Evolutionary conservation across 2,113 vertebrate genomes (phyloP), one percentile per base, ranked within the genome.

Genomic region (Geothlypis trichas): DNA sequence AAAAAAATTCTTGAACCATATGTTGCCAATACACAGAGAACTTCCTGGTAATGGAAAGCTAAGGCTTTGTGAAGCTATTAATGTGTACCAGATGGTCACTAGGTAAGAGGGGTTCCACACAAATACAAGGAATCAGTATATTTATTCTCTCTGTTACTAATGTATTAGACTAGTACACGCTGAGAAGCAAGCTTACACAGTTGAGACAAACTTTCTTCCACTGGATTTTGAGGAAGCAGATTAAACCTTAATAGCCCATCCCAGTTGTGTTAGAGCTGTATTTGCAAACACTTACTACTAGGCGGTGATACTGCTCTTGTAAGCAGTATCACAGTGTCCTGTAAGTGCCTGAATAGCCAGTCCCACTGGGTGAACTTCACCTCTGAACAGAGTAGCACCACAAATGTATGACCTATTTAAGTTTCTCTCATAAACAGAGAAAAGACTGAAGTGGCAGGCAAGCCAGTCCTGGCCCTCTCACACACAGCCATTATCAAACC

Each of bases 21-120:
- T 97, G 96, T 67, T 97, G 55, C 84, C 96, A 97, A 96, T 95
- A 96, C 84, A 95, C 49, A 77, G 84, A 94, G 92, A 98, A 97
- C 84, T 96, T 96, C 96, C 87, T 94, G 79, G 63, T 97, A 97
- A 97, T 87, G 91, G 95, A 97, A 97, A 97, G 84, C 80, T 94
- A 96, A 95, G 91, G 91, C 93, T 97, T 96, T 75, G 91, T 91
- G 87, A 95, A 93, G 82, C 95, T 92, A 98, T 92, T 97, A 98
- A 97, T 94, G 95, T 66, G 79, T 96, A 95, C 97, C 98, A 98
- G 97, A 98, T 98, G 97, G 96, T 83, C 12, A 62, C 96, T 97
- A 98, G 94, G 96, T 97, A 96, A 95, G 54, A 95, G 90, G 62
- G 51, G 87, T 77, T 97, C 92, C 80, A 93, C 76, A 87, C 51